Conservation (phyloP, 2,113 vertebrate species). For the Diadophis punctatus region DNA sequence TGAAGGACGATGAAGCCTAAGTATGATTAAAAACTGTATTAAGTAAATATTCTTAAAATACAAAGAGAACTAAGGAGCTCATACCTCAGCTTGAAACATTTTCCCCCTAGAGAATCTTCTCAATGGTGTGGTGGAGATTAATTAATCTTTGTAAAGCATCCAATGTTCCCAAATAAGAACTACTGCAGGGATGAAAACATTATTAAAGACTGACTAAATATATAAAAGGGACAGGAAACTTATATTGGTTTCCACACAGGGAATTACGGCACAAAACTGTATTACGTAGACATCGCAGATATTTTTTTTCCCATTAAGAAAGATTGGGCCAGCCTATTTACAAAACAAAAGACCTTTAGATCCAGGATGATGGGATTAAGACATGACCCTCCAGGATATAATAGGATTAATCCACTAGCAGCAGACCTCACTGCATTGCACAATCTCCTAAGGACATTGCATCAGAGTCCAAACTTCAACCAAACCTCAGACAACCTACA, state of each 20-base stretch:
- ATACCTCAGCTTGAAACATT: neutral
- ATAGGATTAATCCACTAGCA: too few relatives aligned
- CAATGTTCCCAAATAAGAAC: neutral
- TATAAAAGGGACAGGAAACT: slow-evolving; percentile 9
- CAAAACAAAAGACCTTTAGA: too few relatives aligned
- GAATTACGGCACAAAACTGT: neutral
- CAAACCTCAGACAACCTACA: too few relatives aligned
- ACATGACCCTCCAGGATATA: too few relatives aligned
- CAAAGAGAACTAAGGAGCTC: neutral
- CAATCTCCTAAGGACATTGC: too few relatives aligned
- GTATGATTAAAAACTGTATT: neutral
- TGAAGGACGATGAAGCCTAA: neutral
- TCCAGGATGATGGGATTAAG: too few relatives aligned
- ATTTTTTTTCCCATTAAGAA: too few relatives aligned
- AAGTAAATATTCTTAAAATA: slow-evolving; percentile 17
- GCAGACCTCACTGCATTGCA: too few relatives aligned
- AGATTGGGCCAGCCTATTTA: too few relatives aligned
- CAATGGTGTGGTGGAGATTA: neutral
- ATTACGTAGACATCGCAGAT: neutral
- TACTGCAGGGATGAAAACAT: neutral
- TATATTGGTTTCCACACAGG: neutral
- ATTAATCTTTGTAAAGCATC: neutral
- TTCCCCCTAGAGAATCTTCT: neutral
- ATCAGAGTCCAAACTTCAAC: too few relatives aligned
- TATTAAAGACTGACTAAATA: slow-evolving; percentile 35